Evolutionary conservation across 2,888 invertebrate genomes (phyloP).

Genomic region (Neoaliturus tenellus): DNA sequence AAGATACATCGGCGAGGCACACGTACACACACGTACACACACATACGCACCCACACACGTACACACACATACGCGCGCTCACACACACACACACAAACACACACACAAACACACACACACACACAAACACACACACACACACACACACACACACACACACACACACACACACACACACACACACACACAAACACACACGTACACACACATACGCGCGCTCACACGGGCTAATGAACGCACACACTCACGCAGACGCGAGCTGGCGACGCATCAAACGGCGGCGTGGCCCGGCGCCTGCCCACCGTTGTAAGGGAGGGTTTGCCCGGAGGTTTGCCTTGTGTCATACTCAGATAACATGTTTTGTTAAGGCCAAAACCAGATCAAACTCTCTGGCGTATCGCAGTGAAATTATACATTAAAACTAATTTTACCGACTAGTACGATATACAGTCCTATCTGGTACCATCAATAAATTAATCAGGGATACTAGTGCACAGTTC

Average conservation of each 20-base stretch:
- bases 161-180: background rate
- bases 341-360: too few relatives aligned
- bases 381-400: too few relatives aligned
- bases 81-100: background rate
- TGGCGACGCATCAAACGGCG: too few relatives aligned
- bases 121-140: background rate
- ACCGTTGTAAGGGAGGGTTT: too few relatives aligned
- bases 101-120: slow-evolving; percentile 30
- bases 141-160: background rate
- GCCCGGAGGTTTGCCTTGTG: background rate
- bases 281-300: too few relatives aligned
- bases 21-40: background rate
- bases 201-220: background rate
- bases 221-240: background rate
- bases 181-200: background rate
- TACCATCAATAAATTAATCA: too few relatives aligned
- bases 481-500: too few relatives aligned
- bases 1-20: background rate
- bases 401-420: too few relatives aligned
- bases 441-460: too few relatives aligned
- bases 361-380: too few relatives aligned
- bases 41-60: slow-evolving; percentile 1
- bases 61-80: background rate
- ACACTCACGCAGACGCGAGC: background rate
- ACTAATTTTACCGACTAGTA: too few relatives aligned